Evolutionary conservation across 2,888 invertebrate genomes (phyloP).

Genomic region (Acleris literana): DNA sequence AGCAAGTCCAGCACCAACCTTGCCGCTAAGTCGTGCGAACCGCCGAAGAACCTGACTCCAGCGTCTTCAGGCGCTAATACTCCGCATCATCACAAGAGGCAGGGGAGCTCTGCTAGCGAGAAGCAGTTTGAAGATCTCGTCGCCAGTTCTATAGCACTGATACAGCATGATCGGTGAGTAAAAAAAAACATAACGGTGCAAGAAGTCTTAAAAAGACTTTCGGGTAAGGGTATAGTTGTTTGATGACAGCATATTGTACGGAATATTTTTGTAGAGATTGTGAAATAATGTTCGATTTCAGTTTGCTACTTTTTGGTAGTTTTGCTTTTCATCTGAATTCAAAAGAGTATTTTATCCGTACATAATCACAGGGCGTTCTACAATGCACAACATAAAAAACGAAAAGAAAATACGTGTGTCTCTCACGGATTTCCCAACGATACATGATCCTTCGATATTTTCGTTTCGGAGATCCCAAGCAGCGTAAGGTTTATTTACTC

Average conservation of each 20-base stretch:
- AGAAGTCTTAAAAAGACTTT: too few relatives aligned
- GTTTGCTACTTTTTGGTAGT: too few relatives aligned
- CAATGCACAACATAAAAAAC: not conserved
- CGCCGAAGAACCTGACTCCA: conserved; percentile 65
- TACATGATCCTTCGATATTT: conserved; percentile 12
- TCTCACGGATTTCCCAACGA: not conserved
- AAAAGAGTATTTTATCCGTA: too few relatives aligned
- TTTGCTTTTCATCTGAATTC: too few relatives aligned
- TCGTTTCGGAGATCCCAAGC: conserved; percentile 2
- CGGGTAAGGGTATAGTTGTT: too few relatives aligned
- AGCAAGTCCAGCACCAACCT: conserved; percentile 72
- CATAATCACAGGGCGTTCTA: too few relatives aligned
- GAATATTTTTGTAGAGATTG: too few relatives aligned
- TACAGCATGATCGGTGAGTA: conserved; percentile 86
- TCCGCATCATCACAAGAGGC: conserved; percentile 72
- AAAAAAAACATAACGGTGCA: not conserved
- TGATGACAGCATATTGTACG: too few relatives aligned
- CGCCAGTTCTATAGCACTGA: conserved; percentile 88
- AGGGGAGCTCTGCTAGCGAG: conserved; percentile 79
- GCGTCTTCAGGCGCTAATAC: conserved; percentile 71
- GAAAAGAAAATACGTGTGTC: too few relatives aligned
- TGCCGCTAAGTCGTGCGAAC: conserved; percentile 60
- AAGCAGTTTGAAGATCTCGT: conserved; percentile 84
- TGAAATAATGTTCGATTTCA: too few relatives aligned
- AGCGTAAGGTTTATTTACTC: conserved; percentile 1